phyloP scores from a whole-genome alignment of 2,797 vertebrate species.

The Astyanax mexicanus region DNA sequence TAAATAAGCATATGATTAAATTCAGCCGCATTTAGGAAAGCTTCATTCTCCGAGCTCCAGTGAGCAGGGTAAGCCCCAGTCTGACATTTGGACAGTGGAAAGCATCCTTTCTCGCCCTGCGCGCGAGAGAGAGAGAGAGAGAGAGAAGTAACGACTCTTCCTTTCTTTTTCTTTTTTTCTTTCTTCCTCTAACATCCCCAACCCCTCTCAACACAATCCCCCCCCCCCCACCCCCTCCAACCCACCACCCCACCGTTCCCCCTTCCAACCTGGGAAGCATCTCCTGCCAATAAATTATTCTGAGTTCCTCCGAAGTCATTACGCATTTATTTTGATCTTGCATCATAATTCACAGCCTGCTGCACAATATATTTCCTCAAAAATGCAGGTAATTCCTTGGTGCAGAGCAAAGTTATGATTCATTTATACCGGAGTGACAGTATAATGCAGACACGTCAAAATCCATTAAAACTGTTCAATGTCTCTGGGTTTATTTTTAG shows the following conservation, averaged over 20 bases:
- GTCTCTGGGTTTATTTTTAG: slow-evolving; percentile 99
- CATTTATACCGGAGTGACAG: slow-evolving; percentile 99
- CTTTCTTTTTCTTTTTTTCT: slow-evolving; percentile 65
- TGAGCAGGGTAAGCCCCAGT: slow-evolving; percentile 74
- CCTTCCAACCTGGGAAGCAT: slow-evolving; percentile 72
- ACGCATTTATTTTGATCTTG: slow-evolving; percentile 95
- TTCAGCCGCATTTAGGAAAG: slow-evolving; percentile 79
- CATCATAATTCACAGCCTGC: slow-evolving; percentile 96
- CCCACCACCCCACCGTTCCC: slow-evolving; percentile 55
- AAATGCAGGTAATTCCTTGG: slow-evolving; percentile 98
- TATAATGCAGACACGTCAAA: slow-evolving; percentile 99
- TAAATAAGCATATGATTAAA: slow-evolving; percentile 83
- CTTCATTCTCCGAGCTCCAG: slow-evolving; percentile 81
- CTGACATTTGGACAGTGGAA: slow-evolving; percentile 81
- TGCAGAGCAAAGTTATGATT: slow-evolving; percentile 98
- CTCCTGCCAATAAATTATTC: slow-evolving; percentile 91
- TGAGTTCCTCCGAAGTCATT: slow-evolving; percentile 85
- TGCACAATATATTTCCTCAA: slow-evolving; percentile 95
- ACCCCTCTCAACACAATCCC: too few relatives aligned
- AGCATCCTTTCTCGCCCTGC: slow-evolving; percentile 68
- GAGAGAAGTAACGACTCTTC: slow-evolving; percentile 66
- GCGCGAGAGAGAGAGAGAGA: slow-evolving; percentile 66
- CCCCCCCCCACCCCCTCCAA: too few relatives aligned
- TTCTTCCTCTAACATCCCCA: slow-evolving; percentile 47
- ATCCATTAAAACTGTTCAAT: slow-evolving; percentile 99